Conservation (phyloP, 2,797 vertebrate genomes). For the Enteromius paludinosus region DNA sequence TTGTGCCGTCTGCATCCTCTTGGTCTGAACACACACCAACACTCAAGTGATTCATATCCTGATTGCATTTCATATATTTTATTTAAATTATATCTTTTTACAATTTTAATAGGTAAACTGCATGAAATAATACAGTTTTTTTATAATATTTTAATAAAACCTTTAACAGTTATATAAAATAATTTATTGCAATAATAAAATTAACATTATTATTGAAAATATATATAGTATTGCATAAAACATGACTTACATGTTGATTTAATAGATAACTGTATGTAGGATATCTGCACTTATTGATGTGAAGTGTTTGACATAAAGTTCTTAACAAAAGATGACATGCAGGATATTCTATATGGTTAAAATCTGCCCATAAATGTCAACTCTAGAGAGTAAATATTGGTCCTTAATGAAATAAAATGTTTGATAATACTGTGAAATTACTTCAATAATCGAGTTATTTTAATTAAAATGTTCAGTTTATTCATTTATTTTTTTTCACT, state of each 20-base stretch:
- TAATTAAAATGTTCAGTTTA: background rate
- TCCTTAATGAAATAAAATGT: background rate
- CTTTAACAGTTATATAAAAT: background rate
- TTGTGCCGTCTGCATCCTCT: slow-evolving; percentile 69
- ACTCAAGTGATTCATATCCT: background rate
- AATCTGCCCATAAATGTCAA: background rate
- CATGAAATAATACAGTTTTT: background rate
- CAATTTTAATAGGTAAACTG: background rate
- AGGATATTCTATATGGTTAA: background rate
- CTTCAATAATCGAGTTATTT: background rate
- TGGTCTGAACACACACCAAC: slow-evolving; percentile 43
- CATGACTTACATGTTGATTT: background rate
- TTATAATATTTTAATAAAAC: background rate
- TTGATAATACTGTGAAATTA: background rate
- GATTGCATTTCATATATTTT: too few species aligned
- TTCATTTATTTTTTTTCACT: background rate
- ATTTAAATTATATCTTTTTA: background rate
- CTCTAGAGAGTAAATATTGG: background rate
- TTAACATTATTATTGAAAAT: background rate
- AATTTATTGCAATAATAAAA: background rate
- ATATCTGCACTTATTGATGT: background rate
- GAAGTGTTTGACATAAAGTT: background rate
- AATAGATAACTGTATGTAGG: too few species aligned
- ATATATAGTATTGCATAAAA: background rate
- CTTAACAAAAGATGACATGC: background rate